Percentiles rank a stretch among this genome's conserved stretches.
These are phyloP conservation scores for Trichopoda pennipes DNA, from an alignment of 2,888 invertebrate species.

Conservation along the genomic window DNA sequence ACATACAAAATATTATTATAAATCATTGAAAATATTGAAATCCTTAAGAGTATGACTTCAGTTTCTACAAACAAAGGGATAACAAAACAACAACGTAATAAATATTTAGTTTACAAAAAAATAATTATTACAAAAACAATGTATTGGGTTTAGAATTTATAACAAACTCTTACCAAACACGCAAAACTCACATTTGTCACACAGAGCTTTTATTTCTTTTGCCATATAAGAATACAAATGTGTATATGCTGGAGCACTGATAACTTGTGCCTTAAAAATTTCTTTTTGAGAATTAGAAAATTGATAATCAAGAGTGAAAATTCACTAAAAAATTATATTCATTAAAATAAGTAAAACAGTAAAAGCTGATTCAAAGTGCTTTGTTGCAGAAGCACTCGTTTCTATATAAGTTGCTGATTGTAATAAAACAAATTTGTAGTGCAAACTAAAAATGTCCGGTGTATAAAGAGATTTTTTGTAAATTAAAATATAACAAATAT, in stretches of 20 bases:
- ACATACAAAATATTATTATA: slow-evolving; percentile 53
- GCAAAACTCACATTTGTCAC: slow-evolving; percentile 67
- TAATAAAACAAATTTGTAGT: no score
- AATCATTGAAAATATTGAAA: slow-evolving; percentile 58
- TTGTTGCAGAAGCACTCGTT: background rate
- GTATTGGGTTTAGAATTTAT: slow-evolving; percentile 25
- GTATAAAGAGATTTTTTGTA: no score
- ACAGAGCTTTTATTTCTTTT: slow-evolving; percentile 28
- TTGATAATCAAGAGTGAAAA: slow-evolving; percentile 34
- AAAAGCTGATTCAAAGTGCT: no score
- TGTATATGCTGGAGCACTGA: background rate
- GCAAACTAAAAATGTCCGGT: no score
- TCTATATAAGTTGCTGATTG: no score
- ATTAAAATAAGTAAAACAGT: no score
- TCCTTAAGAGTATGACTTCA: slow-evolving; percentile 18
- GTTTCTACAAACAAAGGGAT: slow-evolving; percentile 30
- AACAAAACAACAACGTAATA: slow-evolving; percentile 42
- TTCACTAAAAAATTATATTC: background rate
- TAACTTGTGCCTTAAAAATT: background rate
- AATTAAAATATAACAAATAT: no score
- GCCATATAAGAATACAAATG: background rate
- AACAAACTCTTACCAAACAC: slow-evolving; percentile 48
- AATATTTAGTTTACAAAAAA: slow-evolving; percentile 2
- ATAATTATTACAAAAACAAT: slow-evolving; percentile 6
- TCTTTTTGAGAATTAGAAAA: slow-evolving; percentile 23